Conservation (phyloP, 2,797 vertebrate genomes). For the Arremon brunneinucha region DNA sequence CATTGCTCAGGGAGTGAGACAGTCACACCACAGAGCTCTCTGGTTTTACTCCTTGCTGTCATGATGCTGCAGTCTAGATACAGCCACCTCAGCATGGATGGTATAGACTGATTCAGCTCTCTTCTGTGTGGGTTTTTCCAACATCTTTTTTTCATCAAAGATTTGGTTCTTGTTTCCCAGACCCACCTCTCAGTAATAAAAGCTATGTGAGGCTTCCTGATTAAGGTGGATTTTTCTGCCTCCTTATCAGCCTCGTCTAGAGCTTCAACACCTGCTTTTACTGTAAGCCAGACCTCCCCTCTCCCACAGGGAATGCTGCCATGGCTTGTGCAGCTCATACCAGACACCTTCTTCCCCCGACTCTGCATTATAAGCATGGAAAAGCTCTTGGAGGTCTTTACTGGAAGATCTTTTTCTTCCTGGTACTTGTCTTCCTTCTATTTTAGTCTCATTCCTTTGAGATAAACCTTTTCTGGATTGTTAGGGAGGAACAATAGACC, state of each 20-base stretch:
- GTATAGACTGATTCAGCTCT: background rate
- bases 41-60: background rate
- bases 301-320: background rate
- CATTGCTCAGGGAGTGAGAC: background rate
- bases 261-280: background rate
- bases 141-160: background rate
- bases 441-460: background rate
- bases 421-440: background rate
- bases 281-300: background rate
- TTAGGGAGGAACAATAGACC: background rate
- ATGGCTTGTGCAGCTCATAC: background rate
- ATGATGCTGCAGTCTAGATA: background rate
- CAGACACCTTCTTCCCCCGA: background rate
- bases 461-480: background rate
- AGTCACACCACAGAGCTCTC: accelerated
- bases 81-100: background rate
- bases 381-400: background rate
- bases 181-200: background rate
- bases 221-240: background rate
- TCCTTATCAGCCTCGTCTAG: background rate
- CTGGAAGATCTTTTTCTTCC: background rate
- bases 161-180: background rate
- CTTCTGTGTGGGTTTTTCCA: background rate
- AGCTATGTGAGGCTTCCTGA: background rate
- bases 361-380: background rate